phyloP scores from a whole-genome alignment of 2,113 vertebrate genomes.

The Hyperoodon ampullatus region DNA sequence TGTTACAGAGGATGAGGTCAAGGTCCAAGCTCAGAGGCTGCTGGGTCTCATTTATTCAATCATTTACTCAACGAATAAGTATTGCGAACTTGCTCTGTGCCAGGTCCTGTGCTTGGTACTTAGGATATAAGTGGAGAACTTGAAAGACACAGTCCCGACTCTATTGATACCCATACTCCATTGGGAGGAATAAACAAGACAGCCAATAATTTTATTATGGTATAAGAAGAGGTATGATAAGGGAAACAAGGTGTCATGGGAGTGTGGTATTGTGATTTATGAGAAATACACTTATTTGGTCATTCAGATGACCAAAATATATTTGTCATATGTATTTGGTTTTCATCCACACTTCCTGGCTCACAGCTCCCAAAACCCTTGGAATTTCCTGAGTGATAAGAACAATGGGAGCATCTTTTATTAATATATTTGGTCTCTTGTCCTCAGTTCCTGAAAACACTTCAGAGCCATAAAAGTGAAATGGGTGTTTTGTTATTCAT shows the following conservation, averaged over 20 bases:
- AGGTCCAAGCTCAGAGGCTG: background rate
- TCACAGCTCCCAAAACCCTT: background rate
- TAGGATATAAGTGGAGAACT: background rate
- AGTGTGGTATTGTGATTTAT: background rate
- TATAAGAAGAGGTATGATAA: rapidly evolving
- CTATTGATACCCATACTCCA: background rate
- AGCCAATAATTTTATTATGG: too few species aligned
- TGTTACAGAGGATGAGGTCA: background rate
- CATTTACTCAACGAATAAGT: background rate
- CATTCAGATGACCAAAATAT: background rate
- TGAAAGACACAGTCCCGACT: background rate
- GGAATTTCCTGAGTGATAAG: background rate
- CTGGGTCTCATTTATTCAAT: background rate
- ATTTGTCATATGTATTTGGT: background rate
- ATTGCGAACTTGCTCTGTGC: background rate
- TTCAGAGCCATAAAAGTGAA: background rate
- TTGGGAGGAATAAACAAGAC: background rate
- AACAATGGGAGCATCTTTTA: background rate
- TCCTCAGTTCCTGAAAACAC: background rate
- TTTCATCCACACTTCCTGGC: background rate
- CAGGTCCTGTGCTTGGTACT: background rate
- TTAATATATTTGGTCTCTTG: background rate
- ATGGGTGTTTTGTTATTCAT: background rate
- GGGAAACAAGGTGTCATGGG: too few species aligned
- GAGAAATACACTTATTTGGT: background rate